Base-by-base conservation (phyloP, 2,888 invertebrate species). In the Hoplodrina blanda region DNA sequence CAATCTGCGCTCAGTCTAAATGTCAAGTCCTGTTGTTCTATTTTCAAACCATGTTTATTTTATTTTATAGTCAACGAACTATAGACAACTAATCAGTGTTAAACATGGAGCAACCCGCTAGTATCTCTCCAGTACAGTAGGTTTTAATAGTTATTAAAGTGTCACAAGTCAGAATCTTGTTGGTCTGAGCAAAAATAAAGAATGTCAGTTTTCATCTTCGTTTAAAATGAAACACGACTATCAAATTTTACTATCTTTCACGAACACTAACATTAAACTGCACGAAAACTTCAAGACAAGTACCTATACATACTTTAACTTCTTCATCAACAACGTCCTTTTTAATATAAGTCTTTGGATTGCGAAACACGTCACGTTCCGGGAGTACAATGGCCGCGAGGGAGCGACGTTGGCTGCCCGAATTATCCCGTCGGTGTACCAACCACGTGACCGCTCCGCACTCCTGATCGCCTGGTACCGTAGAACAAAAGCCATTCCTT, bases 361-460 rank as follows among this genome's bases (percentile, higher is more conserved):
- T 88, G 79, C 69, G 66, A 90, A 85, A 88, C 90, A 87, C 85
- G 89, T 91, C 91, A 91, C 91, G 91, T 91, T 84, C 70, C 50
- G 52, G 63, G 67, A 63, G 82, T 78, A 82, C 86, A 87, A 84
- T 86, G 86, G 83, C 78, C 82, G 82, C 81, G 80, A 69, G 87
- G 83, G 85, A 82, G 76, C 78, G 73, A 83, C 80, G 81, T 79
- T 83, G 79, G 82, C 79, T 62, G 53, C 49, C 66, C 61, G 76
- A 89, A 89, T 89, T 88, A 88, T 84, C 83, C 88, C 76, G 63
- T 76, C 75, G 82, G 79, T 86, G 74, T 81, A 78, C 73, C 73
- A 46, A 81, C 88, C 88, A 86, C 89, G 89, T 88, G 87, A 89
- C 88, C 83, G 71, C 78, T 74, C 57, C 76, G 65, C 82, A 76